phyloP scores from a whole-genome alignment of 2,888 invertebrate species.

The Oscheius sp. region DNA sequence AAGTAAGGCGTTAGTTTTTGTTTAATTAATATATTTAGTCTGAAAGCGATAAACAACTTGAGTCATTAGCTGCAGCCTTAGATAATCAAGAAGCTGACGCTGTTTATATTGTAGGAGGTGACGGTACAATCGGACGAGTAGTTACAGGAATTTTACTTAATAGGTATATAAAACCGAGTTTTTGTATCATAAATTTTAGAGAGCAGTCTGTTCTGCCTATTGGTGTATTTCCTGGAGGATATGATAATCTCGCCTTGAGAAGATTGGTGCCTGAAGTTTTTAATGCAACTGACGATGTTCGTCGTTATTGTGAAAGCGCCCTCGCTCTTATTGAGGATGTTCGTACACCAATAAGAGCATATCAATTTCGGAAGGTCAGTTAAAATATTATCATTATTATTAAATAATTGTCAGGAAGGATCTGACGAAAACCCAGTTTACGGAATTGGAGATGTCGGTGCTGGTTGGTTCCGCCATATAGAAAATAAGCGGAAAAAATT shows the following conservation, averaged over 20 bases:
- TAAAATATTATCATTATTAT: not conserved
- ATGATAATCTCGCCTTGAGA: slow-evolving; percentile 56
- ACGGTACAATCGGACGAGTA: slow-evolving; percentile 67
- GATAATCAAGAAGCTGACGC: slow-evolving; percentile 68
- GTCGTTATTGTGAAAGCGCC: slow-evolving; percentile 66
- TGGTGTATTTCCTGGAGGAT: slow-evolving; percentile 70
- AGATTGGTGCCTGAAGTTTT: slow-evolving; percentile 57
- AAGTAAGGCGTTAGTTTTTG: slow-evolving; percentile 24
- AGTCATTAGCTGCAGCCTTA: slow-evolving; percentile 60
- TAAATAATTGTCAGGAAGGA: slow-evolving; percentile 21
- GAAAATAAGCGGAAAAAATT: slow-evolving; percentile 67
- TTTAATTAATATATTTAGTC: slow-evolving; percentile 45
- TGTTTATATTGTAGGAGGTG: slow-evolving; percentile 70
- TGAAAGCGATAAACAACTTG: slow-evolving; percentile 62
- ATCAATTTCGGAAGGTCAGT: slow-evolving; percentile 33
- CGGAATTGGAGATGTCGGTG: slow-evolving; percentile 59
- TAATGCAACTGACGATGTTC: slow-evolving; percentile 53
- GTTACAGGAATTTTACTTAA: slow-evolving; percentile 64
- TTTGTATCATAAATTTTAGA: slow-evolving; percentile 31
- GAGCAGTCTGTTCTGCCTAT: slow-evolving; percentile 58
- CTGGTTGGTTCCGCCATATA: slow-evolving; percentile 69
- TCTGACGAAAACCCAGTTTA: slow-evolving; percentile 38
- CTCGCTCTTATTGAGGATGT: slow-evolving; percentile 70
- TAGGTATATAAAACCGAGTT: slow-evolving; percentile 28
- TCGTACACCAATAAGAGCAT: slow-evolving; percentile 38